phyloP scores from a whole-genome alignment of 30 jellyfish, hydroid and myxozoan species.

The Mastigias papua region DNA sequence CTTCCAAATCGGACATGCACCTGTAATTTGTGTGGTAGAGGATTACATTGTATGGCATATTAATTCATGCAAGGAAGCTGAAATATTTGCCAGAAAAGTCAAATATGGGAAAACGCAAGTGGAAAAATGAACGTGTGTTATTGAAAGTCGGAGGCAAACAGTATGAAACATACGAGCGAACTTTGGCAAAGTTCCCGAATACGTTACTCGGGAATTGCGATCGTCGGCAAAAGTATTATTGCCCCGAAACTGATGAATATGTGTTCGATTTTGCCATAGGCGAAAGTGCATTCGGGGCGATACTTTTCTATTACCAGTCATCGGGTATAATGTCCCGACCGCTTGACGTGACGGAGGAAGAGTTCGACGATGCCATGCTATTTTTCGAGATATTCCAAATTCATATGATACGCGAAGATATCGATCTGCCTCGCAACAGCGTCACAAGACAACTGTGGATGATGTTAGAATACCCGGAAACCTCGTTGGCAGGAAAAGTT shows the following conservation, averaged over 20 bases:
- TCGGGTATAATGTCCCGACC: constrained; percentile 86
- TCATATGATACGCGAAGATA: constrained; percentile 47
- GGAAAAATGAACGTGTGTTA: constrained; percentile 50
- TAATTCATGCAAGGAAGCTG: neutral
- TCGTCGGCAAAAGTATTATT: constrained; percentile 65
- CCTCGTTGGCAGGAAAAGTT: constrained; percentile 69
- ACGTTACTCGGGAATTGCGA: constrained; percentile 80
- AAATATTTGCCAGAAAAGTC: neutral
- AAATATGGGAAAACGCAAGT: constrained; percentile 45
- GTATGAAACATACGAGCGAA: constrained; percentile 84
- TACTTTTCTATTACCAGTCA: constrained; percentile 85
- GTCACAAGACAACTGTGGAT: constrained; percentile 52
- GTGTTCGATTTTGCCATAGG: constrained; percentile 60
- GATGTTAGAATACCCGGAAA: constrained; percentile 79
- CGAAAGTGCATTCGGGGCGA: constrained; percentile 84
- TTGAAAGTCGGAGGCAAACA: constrained; percentile 74
- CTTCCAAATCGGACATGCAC: neutral
- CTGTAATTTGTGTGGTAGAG: neutral
- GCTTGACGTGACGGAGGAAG: constrained; percentile 66
- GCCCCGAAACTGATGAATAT: constrained; percentile 63
- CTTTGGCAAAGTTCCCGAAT: constrained; percentile 82
- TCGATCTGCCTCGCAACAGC: constrained; percentile 48
- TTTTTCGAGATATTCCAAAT: constrained; percentile 54
- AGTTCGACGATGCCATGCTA: constrained; percentile 74
- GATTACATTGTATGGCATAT: neutral